Base-by-base conservation (phyloP, 2,113 vertebrate genomes). In the Mus pahari region DNA sequence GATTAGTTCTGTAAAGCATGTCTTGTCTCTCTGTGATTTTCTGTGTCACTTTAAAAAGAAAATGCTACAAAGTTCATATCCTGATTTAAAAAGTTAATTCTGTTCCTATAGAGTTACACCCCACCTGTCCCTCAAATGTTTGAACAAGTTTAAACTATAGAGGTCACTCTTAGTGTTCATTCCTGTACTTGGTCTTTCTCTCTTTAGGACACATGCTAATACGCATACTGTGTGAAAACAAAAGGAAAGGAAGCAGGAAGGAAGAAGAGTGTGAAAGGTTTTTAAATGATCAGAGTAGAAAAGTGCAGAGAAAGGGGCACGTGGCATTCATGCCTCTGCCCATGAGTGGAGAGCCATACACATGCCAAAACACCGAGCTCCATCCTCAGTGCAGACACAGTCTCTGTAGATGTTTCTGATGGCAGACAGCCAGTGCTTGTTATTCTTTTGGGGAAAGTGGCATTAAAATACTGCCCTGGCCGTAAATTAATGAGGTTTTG, bases 1-100 rank as follows among this genome's bases (percentile, higher is more conserved):
- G 90, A 92, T 60, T 31, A 50, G 78, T 58, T 33, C 64, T 94
- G 81, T 95, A 70, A 86, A 88, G 22, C 86, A 62, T 90, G 92
- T 98, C 92, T 96, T 97, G 97, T 97, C 94, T 94, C 95, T 66
- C 50, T 96, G 97, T 97, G 94, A 73, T 86, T 97, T 92, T 81
- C 45, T 96, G 74, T 98, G 89, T 96, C 92, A 66, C 86, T 95
- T 94, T 89, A 94, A 84, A 71, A 53, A n/a, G n/a, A 95, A 96
- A 97, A 96, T 96, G 97, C 97, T 97, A 96, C 95, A 97, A 97
- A 97, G 96, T 97, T 98, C 92, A 94, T 90, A 94, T 89, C 68
- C 60, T 89, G 66, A 90, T 95, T 97, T 42, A 94, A 90, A 90
- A 95, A 95, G 73, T 70, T 90, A 94, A 90, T 90, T 88, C 14